Evolutionary conservation across 2,888 invertebrate species (phyloP), one percentile per base, ranked within the genome.

Genomic region (Anorthoa munda): DNA sequence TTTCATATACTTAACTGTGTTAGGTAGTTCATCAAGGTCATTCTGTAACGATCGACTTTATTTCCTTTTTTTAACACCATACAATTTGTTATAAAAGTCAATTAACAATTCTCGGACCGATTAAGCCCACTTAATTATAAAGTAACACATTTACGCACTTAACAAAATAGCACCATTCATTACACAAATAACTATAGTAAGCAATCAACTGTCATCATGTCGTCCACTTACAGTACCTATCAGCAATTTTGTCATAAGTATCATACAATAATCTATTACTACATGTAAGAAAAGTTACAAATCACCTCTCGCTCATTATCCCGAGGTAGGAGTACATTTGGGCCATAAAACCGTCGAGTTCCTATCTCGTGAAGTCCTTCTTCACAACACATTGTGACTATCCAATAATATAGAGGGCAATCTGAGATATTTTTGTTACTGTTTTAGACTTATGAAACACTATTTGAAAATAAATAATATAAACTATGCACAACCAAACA

Each of bases 221-320:
- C 1, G 9, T 12, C 17, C n/a, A 46, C 45, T 13, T 15, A 46
- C 3, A 26, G 23, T 39, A 50, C 21, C 17, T 39, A 50, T 39
- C 17, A 39, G n/a, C 11, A 5, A 12, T 26, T 45, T 53, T 12
- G 1, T 53, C 11, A 2, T 1, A 18, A 15, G 2, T 11, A 23
- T 39, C 18, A 15, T 15, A 26, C 15, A 51, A 17, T 1, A 12
- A 15, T 12, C 9, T 51, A 13, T 17, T 46, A 56, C 4, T 46
- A 56, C 4, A 66, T 39, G 39, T 48, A 15, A 46, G 53, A 59
- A 59, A 48, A 13, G 13, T n/a, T 21, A 58, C 13, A 45, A 2
- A 55, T 11, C n/a, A 55, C 17, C 21, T 60, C 23, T 50, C 26
- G 50, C 50, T 70, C 60, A 65, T n/a, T 56, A 66, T 69, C 3